Evolutionary conservation across 2,888 invertebrate species (phyloP), one percentile per base, ranked within the genome.

Genomic region (Theodoxus fluviatilis): DNA sequence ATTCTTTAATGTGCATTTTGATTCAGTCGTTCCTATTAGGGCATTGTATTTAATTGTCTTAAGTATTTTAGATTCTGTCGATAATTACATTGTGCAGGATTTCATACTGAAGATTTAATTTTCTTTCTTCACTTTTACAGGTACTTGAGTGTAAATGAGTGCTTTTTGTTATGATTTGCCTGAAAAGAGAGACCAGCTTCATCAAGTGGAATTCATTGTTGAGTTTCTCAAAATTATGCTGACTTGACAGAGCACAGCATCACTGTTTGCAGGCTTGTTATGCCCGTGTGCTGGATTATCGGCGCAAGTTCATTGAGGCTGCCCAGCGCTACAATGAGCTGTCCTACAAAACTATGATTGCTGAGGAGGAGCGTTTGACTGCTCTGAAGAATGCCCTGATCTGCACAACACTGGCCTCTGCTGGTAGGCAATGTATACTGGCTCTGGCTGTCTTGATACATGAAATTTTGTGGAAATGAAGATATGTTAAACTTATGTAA

Each of bases 361-460:
- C 95, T 76, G 96, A 97, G 85, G 93, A 93, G 76, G 98, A 98
- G 86, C 91, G 98, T 71, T 93, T 97, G 92, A 95, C 94, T 0
- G 96, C 98, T 12, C 89, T 99, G 65, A 92, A 94, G 80, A 98
- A 96, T 88, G 98, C 99, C 1, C 91, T 99, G 12, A 95, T 98
- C 76, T 99, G 98, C 85, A 98, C 98, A 0, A 94, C 99, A 38
- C 89, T 99, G 40, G 98, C 99, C 1, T 96, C 98, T 9, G 99
- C 98, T 74, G 93, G 94, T 76, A 94, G 94, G 28, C 7, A 18
- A n/a, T 59, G 59, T 15, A 18, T 6, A 6, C n/a, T n/a, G n/a
- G n/a, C n/a, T n/a, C n/a, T n/a, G n/a, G n/a, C n/a, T n/a, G n/a
- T n/a, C n/a, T n/a, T n/a, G n/a, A n/a, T n/a, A n/a, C n/a, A n/a